Percentiles rank a stretch among this genome's conserved stretches.
phyloP scores from a whole-genome alignment of 2,888 invertebrate genomes.

The Leistus spinibarbis region DNA sequence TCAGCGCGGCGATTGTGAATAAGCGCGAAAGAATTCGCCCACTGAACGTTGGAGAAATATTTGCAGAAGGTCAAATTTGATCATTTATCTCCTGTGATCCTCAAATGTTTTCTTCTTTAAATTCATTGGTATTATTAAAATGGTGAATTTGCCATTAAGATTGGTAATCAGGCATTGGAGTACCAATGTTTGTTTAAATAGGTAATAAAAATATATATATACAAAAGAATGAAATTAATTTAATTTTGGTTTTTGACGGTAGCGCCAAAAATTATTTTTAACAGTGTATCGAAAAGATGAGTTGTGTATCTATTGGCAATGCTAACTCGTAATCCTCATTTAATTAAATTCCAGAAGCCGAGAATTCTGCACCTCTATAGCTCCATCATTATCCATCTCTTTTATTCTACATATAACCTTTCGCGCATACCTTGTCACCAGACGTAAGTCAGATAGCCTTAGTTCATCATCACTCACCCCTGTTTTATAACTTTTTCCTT shows the following conservation, averaged over 20 bases:
- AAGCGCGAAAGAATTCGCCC: no score
- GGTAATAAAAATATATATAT: no score
- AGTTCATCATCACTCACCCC: not conserved
- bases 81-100: no score
- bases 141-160: no score
- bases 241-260: not conserved
- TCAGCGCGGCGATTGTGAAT: no score
- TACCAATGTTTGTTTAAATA: no score
- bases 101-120: no score
- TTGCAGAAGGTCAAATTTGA: no score
- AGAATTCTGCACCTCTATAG: conserved; percentile 50
- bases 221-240: no score
- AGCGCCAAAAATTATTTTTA: not conserved
- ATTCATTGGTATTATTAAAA: no score
- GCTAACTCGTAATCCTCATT: conserved; percentile 54
- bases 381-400: conserved; percentile 56
- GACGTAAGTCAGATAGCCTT: not conserved
- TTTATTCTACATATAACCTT: conserved; percentile 59
- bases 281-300: conserved; percentile 13
- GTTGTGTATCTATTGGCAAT: conserved; percentile 34
- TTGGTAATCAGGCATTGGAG: no score
- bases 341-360: conserved; percentile 57
- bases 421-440: conserved; percentile 52
- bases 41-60: no score
- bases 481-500: not conserved